Percentiles rank a stretch among this genome's conserved stretches.
phyloP scores from a whole-genome alignment of 2,797 vertebrate genomes.

The Arnoldichthys spilopterus region DNA sequence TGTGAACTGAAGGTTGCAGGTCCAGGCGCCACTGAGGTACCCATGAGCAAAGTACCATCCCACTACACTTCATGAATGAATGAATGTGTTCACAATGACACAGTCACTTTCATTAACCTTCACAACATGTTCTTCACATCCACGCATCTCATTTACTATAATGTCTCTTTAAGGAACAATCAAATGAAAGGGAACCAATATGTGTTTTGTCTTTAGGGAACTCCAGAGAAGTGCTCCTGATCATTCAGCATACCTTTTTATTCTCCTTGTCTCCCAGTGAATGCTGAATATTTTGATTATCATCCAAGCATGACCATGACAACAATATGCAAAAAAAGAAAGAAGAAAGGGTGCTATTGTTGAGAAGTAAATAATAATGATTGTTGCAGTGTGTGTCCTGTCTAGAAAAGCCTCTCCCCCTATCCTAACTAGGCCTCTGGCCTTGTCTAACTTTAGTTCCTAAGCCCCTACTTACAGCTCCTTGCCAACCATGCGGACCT shows the following conservation, averaged over 20 bases:
- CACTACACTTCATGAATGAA: too few relatives aligned
- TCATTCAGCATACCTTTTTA: neutral
- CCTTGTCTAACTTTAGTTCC: constrained; percentile 69
- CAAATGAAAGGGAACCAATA: neutral
- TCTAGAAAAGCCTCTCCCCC: neutral
- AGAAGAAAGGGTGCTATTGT: neutral
- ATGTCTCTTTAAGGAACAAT: neutral
- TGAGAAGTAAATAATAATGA: neutral
- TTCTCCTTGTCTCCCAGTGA: neutral
- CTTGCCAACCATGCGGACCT: constrained; percentile 67
- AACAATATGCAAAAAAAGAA: neutral
- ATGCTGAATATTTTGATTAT: neutral
- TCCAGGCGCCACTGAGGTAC: too few relatives aligned
- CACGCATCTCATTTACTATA: neutral
- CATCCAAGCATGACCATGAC: neutral
- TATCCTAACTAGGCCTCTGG: constrained; percentile 49
- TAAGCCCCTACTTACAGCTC: constrained; percentile 62
- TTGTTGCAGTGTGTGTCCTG: neutral
- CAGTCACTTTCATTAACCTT: neutral
- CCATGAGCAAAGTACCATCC: too few relatives aligned
- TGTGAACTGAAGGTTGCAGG: too few relatives aligned
- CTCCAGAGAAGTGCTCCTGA: neutral
- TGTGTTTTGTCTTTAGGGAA: neutral
- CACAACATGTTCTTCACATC: neutral
- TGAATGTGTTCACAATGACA: too few relatives aligned